Percentiles rank a stretch among this genome's conserved stretches.
Evolutionary conservation across 2,113 vertebrate species (phyloP).

Genomic region (Psittacus erithacus): DNA sequence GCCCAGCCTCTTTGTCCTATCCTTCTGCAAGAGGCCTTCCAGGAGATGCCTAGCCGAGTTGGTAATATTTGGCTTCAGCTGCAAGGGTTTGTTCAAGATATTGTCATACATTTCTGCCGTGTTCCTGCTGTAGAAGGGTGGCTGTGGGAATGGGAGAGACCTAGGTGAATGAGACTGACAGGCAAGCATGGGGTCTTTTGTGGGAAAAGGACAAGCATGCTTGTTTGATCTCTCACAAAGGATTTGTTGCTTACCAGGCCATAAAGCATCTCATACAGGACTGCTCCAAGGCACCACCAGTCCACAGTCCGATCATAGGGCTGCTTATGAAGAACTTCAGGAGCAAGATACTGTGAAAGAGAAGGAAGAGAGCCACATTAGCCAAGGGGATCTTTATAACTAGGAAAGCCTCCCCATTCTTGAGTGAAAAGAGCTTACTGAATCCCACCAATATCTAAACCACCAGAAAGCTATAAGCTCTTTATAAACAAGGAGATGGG

Average conservation of each 20-base stretch:
- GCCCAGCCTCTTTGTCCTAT: slow-evolving; percentile 91
- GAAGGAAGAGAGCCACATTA: not conserved
- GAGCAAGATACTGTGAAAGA: slow-evolving; percentile 90
- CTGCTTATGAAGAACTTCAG: slow-evolving; percentile 97
- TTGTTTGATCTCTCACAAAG: not conserved
- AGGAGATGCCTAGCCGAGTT: slow-evolving; percentile 93
- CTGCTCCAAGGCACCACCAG: slow-evolving; percentile 98
- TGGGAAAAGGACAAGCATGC: fast-evolving
- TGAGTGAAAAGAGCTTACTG: not conserved
- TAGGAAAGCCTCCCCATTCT: not conserved
- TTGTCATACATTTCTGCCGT: slow-evolving; percentile 99
- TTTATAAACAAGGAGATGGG: not conserved
- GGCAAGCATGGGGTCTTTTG: not conserved
- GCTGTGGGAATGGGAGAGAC: slow-evolving; percentile 73
- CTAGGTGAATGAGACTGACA: not conserved
- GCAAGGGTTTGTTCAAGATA: slow-evolving; percentile 97
- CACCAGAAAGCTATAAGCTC: not conserved
- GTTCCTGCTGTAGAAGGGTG: slow-evolving; percentile 97
- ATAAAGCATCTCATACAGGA: slow-evolving; percentile 98
- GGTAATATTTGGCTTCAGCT: slow-evolving; percentile 97
- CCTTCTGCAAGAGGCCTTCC: slow-evolving; percentile 95
- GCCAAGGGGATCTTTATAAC: not conserved
- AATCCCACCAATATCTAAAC: not conserved
- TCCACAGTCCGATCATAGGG: slow-evolving; percentile 97
- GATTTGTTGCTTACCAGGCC: slow-evolving; percentile 86